phyloP scores from a whole-genome alignment of 2,113 vertebrate species.

The Puffinus mauretanicus region DNA sequence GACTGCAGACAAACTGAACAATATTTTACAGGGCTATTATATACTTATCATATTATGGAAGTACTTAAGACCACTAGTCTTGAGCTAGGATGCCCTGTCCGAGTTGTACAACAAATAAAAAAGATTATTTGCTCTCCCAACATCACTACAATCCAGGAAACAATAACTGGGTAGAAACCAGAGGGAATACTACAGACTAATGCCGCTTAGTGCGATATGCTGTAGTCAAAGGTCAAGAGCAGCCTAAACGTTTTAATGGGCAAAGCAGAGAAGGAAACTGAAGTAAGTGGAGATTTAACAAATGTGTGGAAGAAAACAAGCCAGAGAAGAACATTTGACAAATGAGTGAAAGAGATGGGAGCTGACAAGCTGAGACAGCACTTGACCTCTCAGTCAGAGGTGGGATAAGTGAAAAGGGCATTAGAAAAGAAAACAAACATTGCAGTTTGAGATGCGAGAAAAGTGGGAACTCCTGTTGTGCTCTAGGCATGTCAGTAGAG shows the following conservation, averaged over 20 bases:
- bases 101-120: neutral
- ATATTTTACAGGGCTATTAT: neutral
- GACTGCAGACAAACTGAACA: neutral
- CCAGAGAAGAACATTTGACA: neutral
- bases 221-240: neutral
- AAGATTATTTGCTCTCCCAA: neutral
- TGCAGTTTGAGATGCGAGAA: accelerated
- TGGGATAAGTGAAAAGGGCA: neutral
- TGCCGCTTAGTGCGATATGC: neutral
- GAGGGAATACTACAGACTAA: neutral
- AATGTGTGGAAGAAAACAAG: neutral
- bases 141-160: neutral
- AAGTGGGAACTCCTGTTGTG: neutral
- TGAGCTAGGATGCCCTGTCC: neutral
- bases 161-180: neutral
- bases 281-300: neutral
- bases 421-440: neutral
- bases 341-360: neutral
- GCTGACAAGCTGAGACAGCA: neutral
- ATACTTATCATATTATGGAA: neutral
- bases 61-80: neutral
- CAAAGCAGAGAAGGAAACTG: neutral
- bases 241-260: neutral
- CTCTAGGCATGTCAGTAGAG: neutral
- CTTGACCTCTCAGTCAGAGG: neutral